Percentiles rank a stretch among this genome's conserved stretches.
Conservation (phyloP, 2,797 vertebrate species). For the Mus spretus region DNA sequence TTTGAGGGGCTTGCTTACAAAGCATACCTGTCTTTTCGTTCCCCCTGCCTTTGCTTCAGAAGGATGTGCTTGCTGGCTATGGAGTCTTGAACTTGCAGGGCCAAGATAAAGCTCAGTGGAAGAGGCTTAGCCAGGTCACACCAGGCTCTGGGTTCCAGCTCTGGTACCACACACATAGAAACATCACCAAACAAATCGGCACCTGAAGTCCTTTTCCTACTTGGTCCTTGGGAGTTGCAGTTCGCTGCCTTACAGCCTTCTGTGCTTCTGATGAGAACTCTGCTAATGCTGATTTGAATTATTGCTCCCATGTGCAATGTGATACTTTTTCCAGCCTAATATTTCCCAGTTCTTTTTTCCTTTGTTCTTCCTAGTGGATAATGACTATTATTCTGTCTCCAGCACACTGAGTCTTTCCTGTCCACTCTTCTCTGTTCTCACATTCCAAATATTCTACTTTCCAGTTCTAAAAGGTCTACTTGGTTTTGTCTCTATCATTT, state of each 20-base stretch:
- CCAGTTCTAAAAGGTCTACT: constrained; percentile 16
- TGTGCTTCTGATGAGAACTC: constrained; percentile 12
- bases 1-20: background rate
- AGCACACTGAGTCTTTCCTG: background rate
- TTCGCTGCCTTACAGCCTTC: background rate
- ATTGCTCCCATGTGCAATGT: background rate
- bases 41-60: background rate
- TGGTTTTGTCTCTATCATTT: background rate
- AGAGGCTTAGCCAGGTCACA: background rate
- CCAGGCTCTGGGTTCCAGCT: background rate
- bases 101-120: background rate
- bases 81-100: background rate
- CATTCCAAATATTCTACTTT: background rate
- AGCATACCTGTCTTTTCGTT: background rate
- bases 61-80: background rate
- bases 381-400: background rate
- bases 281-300: background rate
- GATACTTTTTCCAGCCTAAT: background rate
- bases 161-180: background rate
- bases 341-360: background rate
- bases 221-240: background rate
- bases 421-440: background rate
- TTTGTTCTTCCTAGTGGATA: background rate
- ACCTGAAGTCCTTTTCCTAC: background rate
- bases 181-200: background rate